Evolutionary conservation across 2,888 invertebrate species (phyloP).

Genomic region (Entomobrya proxima): DNA sequence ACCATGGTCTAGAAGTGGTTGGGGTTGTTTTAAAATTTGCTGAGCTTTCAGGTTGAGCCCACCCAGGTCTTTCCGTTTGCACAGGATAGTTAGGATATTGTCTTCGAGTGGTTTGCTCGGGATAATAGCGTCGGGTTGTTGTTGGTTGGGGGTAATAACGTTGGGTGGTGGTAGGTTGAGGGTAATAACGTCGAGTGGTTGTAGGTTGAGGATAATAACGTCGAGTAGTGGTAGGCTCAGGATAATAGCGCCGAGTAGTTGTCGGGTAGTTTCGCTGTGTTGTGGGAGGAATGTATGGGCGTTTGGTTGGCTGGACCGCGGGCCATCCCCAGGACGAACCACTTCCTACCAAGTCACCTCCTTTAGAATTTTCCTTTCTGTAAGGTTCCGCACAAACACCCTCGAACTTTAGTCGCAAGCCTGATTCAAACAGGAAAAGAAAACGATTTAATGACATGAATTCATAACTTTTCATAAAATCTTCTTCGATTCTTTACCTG

Average conservation of each 20-base stretch:
- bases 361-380: neutral
- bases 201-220: neutral
- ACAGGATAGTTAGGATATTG: neutral
- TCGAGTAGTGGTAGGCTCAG: neutral
- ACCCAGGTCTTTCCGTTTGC: too few species aligned
- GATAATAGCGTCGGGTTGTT: too few species aligned
- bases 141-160: too few species aligned
- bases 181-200: neutral
- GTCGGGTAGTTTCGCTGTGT: neutral
- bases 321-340: neutral
- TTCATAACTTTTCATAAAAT: neutral
- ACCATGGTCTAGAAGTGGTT: conserved; percentile 5
- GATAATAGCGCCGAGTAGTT: neutral
- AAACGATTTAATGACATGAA: neutral
- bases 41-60: too few species aligned
- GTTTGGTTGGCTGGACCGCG: neutral
- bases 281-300: neutral
- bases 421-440: neutral
- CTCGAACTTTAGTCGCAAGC: conserved; percentile 45
- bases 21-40: neutral
- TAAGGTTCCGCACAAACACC: conserved; percentile 53
- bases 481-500: conserved; percentile 18
- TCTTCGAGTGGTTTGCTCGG: neutral
- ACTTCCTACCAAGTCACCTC: too few species aligned
- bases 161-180: neutral